Conservation (phyloP, 2,888 invertebrate species). For the Cinara cedri region DNA sequence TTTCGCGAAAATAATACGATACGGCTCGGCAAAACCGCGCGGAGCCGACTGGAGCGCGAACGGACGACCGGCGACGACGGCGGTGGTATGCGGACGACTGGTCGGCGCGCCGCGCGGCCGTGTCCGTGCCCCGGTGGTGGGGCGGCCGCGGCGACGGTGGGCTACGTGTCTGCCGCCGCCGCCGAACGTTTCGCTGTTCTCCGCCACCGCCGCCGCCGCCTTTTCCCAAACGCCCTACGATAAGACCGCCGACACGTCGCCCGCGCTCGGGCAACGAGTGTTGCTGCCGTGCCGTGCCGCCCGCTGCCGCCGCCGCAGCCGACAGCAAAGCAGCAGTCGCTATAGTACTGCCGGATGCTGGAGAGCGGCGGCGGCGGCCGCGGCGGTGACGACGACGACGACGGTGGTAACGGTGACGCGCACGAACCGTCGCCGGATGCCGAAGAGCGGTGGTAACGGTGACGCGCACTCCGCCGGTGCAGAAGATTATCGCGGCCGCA, state of each 20-base stretch:
- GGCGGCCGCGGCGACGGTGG: not conserved
- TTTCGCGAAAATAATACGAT: too few species aligned
- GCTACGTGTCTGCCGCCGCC: conserved; percentile 34
- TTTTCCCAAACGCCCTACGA: not conserved
- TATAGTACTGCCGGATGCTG: not conserved
- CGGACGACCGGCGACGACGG: not conserved
- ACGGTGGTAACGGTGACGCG: not conserved
- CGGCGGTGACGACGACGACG: not conserved
- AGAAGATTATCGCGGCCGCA: too few species aligned
- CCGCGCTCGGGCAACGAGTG: not conserved
- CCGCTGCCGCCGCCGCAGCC: not conserved
- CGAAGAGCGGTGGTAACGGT: conserved; percentile 7
- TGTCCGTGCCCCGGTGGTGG: not conserved
- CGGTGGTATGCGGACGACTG: conserved; percentile 29
- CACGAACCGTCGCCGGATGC: conserved; percentile 14
- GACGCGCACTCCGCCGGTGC: not conserved
- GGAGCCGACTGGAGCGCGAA: not conserved
- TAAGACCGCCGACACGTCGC: conserved; percentile 4
- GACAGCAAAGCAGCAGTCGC: too few species aligned
- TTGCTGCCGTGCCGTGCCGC: not conserved
- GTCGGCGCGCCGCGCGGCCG: conserved; percentile 23
- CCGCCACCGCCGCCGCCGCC: not conserved
- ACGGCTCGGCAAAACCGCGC: not conserved
- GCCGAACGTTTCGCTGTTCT: not conserved
- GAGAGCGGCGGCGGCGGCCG: not conserved